A percentile compares a stretch with the other conserved stretches of the same genome.
These are phyloP conservation scores for Phymastichus coffea DNA, from an alignment of 1,140 invertebrate genomes.

Conservation along the genomic window DNA sequence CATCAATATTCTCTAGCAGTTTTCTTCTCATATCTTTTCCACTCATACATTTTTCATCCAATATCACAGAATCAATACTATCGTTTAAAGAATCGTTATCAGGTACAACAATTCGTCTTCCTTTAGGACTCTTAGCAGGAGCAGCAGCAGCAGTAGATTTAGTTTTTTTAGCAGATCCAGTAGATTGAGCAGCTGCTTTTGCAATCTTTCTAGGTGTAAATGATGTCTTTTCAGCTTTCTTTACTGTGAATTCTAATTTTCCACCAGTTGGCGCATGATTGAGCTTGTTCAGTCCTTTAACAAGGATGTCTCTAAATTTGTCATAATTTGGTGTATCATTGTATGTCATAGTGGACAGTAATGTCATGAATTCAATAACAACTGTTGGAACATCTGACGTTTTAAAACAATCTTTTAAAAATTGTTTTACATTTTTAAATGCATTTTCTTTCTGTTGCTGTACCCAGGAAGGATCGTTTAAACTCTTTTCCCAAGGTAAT, in stretches of 20 bases:
- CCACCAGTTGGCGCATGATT: conserved; percentile 39
- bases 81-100: conserved; percentile 35
- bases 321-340: conserved; percentile 48
- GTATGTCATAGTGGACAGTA: conserved; percentile 41
- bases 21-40: conserved; percentile 40
- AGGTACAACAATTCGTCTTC: not conserved
- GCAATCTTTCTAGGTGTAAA: conserved; percentile 5
- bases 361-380: conserved; percentile 41
- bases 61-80: conserved; percentile 42
- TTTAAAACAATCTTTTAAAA: conserved; percentile 64
- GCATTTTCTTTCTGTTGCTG: conserved; percentile 74
- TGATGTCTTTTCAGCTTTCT: conserved; percentile 10
- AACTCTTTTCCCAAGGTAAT: conserved; percentile 79
- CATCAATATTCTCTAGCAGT: conserved; percentile 40
- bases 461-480: conserved; percentile 65
- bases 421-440: conserved; percentile 62
- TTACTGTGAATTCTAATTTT: conserved; percentile 45
- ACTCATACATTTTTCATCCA: conserved; percentile 46
- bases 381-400: conserved; percentile 53
- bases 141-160: conserved; percentile 18
- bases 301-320: conserved; percentile 45
- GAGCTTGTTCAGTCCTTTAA: conserved; percentile 43
- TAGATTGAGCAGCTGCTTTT: conserved; percentile 3
- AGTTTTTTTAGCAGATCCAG: not conserved
- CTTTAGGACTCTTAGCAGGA: conserved; percentile 6